phyloP scores from a whole-genome alignment of 2,888 invertebrate species.

The Acleris laterana region DNA sequence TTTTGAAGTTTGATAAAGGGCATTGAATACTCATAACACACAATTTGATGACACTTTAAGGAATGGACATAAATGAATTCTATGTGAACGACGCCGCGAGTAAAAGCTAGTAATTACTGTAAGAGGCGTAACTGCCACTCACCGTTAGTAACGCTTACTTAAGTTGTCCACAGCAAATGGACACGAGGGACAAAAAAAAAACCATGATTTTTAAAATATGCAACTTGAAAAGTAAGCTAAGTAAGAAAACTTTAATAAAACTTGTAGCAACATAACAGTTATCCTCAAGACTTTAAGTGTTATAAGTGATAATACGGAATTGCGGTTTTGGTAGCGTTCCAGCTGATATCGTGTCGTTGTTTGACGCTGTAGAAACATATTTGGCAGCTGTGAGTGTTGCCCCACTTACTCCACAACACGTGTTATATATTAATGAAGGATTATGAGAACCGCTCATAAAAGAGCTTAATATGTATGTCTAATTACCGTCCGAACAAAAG shows the following conservation, averaged over 20 bases:
- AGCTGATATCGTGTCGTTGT: constrained; percentile 37
- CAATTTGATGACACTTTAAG: too few species aligned
- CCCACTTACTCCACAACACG: constrained; percentile 60
- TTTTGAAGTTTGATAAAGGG: too few species aligned
- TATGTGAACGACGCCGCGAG: too few species aligned
- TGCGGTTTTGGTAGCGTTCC: constrained; percentile 40
- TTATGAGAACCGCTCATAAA: constrained; percentile 31
- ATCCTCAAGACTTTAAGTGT: constrained; percentile 7
- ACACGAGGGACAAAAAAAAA: too few species aligned
- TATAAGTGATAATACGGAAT: constrained; percentile 17
- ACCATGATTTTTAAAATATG: neutral
- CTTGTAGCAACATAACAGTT: constrained; percentile 8
- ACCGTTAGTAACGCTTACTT: too few species aligned
- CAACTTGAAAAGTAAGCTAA: neutral
- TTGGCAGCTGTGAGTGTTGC: constrained; percentile 59
- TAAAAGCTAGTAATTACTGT: too few species aligned
- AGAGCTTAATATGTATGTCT: constrained; percentile 32
- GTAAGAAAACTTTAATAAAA: neutral
- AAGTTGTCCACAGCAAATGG: too few species aligned
- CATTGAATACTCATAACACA: too few species aligned
- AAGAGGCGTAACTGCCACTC: too few species aligned
- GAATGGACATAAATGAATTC: too few species aligned
- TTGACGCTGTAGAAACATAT: constrained; percentile 56
- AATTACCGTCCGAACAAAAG: constrained; percentile 20
- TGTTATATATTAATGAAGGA: constrained; percentile 46